Base-by-base conservation (phyloP, 2,888 invertebrate species). In the Achlya flavicornis region DNA sequence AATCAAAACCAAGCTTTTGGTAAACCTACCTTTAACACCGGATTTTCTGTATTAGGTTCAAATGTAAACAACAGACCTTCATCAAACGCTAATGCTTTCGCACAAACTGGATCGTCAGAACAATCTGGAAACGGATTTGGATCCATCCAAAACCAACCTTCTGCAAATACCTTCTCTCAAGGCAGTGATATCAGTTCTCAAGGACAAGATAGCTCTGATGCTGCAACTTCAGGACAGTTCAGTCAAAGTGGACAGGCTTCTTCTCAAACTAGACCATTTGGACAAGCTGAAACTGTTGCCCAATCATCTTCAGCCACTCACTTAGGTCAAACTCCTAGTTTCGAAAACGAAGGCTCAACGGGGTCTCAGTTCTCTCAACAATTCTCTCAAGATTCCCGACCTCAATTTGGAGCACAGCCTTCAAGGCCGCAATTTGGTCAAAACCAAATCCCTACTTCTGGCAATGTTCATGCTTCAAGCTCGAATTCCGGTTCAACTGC, bases 1-100 rank as follows among this genome's bases (percentile, higher is more conserved):
- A 87, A 80, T 81, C 86, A 88, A 68, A 84, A 82, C 64, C 80
- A 84, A 68, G 75, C 72, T 58, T 78, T 81, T 71, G 78, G 66
- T 26, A 79, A 73, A 70, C 78, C 82, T 11, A 70, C 62, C 35
- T 32, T 59, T 35, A 69, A 69, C 43, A 41, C 60, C 7, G 60
- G 60, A 19, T 60, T 41, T 35, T 41, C 59, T 35, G 53, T 53
- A 53, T 53, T 53, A 53, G 61, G 46, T 14, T 32, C 53, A 32
- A 19, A 61, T n/a, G 33, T 7, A 2, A 32, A 61, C 33, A 14
- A 61, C 48, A 14, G 35, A 48, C 53, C 61, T 35, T 53, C 19
- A 3, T n/a, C 53, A 53, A 43, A 60, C 14, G n/a, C 10, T 38
- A 35, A 4, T 19, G 26, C 59, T 33, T 60, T 19, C 26, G 60